Base-by-base conservation (phyloP, 2,113 vertebrate genomes). In the Actenoides lindsayi region DNA sequence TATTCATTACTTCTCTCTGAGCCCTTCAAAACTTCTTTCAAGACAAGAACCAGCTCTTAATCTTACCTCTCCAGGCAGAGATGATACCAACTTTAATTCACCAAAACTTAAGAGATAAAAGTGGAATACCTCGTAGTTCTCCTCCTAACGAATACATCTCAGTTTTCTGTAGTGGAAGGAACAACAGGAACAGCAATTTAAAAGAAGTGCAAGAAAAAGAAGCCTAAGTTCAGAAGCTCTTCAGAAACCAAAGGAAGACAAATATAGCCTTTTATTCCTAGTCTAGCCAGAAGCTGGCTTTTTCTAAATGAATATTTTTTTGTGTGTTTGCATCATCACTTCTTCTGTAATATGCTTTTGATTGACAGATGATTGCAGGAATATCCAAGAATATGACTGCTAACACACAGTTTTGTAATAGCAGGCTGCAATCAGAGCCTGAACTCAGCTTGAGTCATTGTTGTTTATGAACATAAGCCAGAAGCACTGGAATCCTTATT, bases 391-490 rank as follows among this genome's bases (percentile, higher is more conserved):
- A 96, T 95, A 96, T 28, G 46, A 86, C 73, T 92, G 73, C 87
- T 96, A 97, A 90, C 71, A 90, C 50, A 78, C 51, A 42, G 91
- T 95, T 89, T 82, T 89, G 33, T 67, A 95, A 93, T 41, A 89
- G 83, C 90, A 97, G 85, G 94, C 73, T 95, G 70, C 44, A 95
- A 88, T 93, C 65, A 92, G 80, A 84, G 81, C 69, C 92, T 90
- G 60, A 79, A 64, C 70, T 97, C 79, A 91, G 48, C 87, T 89
- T 94, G 96, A 96, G 83, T 96, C 89, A 86, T 75, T 96, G 78
- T 94, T 96, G 67, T 96, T 98, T 86, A 76, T 94, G 85, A 96
- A 95, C 56, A 86, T 37, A 90, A 97, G 95, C 94, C 95, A 95
- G 94, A 93, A 76, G 63, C 13, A 3, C 85, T 87, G 57, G 71